Conservation (phyloP, 2,888 invertebrate species). For the Diloba caeruleocephala region DNA sequence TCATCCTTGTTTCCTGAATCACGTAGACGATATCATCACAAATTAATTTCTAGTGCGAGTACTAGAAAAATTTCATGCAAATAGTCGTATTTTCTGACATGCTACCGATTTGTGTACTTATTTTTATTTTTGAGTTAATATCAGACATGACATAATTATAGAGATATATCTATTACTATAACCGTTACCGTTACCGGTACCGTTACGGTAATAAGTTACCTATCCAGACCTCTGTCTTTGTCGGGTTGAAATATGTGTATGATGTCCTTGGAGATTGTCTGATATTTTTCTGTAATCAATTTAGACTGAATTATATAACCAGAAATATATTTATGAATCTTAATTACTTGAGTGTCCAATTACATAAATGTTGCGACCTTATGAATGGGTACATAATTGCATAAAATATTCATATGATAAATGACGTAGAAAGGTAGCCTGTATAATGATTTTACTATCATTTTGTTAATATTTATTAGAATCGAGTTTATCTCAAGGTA, state of each 20-base stretch:
- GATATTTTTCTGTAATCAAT: neutral
- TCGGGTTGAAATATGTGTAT: too few species aligned
- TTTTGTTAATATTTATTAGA: constrained; percentile 7
- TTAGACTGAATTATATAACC: constrained; percentile 10
- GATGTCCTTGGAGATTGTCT: too few species aligned
- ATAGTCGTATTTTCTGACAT: too few species aligned
- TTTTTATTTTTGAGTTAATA: too few species aligned
- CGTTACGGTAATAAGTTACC: too few species aligned
- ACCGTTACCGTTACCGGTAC: too few species aligned
- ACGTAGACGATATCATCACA: neutral
- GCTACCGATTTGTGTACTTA: too few species aligned
- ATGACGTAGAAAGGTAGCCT: constrained; percentile 30
- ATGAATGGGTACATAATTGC: constrained; percentile 30
- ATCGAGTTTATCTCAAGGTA: constrained; percentile 37
- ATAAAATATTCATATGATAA: constrained; percentile 24
- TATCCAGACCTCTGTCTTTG: too few species aligned
- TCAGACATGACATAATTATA: too few species aligned
- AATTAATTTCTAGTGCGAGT: too few species aligned
- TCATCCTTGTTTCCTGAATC: constrained; percentile 6
- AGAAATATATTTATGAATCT: constrained; percentile 6
- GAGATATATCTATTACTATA: too few species aligned
- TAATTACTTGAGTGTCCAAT: constrained; percentile 4
- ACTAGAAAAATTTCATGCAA: too few species aligned
- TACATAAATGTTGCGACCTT: constrained; percentile 32
- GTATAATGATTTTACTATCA: constrained; percentile 4